Percentiles rank a stretch among this genome's conserved stretches.
These are phyloP conservation scores for Macroramphosus scolopax DNA, from an alignment of 2,797 vertebrate species.

Conservation along the genomic window DNA sequence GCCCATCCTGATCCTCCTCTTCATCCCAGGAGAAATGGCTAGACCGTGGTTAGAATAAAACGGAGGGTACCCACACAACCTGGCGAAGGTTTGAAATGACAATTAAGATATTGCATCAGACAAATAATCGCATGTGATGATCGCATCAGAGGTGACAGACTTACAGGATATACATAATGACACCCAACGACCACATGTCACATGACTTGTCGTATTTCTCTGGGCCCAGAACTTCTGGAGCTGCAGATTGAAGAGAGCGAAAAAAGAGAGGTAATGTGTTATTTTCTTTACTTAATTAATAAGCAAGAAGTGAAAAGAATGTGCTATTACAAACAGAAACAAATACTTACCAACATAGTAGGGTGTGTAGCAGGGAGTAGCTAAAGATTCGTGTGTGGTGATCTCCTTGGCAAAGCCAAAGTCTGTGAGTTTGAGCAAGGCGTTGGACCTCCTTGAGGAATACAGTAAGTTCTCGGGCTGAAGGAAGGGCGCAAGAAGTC, in stretches of 20 bases:
- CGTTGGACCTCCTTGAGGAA: conserved; percentile 87
- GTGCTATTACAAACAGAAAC: background rate
- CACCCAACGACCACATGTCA: conserved; percentile 98
- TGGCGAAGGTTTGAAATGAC: conserved; percentile 36
- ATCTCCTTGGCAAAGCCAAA: conserved; percentile 99
- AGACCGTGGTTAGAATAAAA: conserved; percentile 98
- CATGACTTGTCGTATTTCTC: conserved; percentile 99
- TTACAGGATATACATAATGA: conserved; percentile 99
- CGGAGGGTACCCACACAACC: conserved; percentile 95
- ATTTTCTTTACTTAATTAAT: background rate
- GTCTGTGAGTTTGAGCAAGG: conserved; percentile 95
- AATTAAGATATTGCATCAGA: background rate
- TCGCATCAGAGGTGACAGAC: conserved; percentile 49
- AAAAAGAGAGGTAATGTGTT: background rate
- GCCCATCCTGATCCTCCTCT: conserved; percentile 93
- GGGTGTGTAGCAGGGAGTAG: conserved; percentile 96
- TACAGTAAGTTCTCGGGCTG: conserved; percentile 98
- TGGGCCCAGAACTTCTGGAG: conserved; percentile 94
- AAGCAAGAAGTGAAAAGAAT: background rate
- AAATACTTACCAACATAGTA: conserved; percentile 94
- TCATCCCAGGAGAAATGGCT: conserved; percentile 98
- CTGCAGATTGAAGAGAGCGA: conserved; percentile 66
- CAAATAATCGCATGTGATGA: background rate
- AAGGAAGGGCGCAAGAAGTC: conserved; percentile 1
- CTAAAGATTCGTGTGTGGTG: conserved; percentile 93